Percentiles rank a stretch among this genome's conserved stretches.
Evolutionary conservation across 2,797 vertebrate genomes (phyloP).

Genomic region (Anguilla megastoma): DNA sequence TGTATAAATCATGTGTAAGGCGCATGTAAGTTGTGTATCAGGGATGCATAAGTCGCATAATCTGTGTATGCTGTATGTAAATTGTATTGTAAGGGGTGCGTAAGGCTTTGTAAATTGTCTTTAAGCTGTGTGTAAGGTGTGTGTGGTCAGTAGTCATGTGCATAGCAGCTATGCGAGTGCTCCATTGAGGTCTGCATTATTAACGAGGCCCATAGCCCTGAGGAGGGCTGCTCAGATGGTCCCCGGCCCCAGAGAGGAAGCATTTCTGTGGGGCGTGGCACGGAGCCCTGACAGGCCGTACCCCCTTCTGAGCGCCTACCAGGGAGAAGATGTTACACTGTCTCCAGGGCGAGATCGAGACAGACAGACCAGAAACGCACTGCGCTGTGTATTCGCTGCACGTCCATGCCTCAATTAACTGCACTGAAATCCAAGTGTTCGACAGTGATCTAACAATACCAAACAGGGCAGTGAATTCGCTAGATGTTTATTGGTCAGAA

Average conservation of each 20-base stretch:
- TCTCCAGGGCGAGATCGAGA: constrained; percentile 47
- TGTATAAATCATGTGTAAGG: not conserved
- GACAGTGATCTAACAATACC: not conserved
- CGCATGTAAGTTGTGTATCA: not conserved
- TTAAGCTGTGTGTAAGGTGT: constrained; percentile 45
- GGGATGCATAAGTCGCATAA: not conserved
- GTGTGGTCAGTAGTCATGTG: constrained; percentile 76
- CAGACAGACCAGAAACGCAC: constrained; percentile 54
- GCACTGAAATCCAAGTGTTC: not conserved
- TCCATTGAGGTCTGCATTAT: constrained; percentile 90
- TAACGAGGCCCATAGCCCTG: constrained; percentile 75
- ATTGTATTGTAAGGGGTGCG: not conserved
- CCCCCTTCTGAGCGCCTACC: constrained; percentile 67
- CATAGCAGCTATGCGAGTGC: constrained; percentile 85
- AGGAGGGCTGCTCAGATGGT: constrained; percentile 71
- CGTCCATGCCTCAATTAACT: constrained; percentile 33
- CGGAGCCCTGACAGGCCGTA: constrained; percentile 70
- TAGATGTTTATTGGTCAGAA: not conserved
- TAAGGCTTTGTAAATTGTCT: not conserved
- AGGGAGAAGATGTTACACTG: constrained; percentile 66
- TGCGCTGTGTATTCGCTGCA: constrained; percentile 63
- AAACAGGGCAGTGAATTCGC: not conserved
- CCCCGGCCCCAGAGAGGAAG: constrained; percentile 72
- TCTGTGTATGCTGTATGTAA: not conserved
- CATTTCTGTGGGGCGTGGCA: constrained; percentile 73